phyloP scores from a whole-genome alignment of 2,888 invertebrate species.

The Seladonia tumulorum region DNA sequence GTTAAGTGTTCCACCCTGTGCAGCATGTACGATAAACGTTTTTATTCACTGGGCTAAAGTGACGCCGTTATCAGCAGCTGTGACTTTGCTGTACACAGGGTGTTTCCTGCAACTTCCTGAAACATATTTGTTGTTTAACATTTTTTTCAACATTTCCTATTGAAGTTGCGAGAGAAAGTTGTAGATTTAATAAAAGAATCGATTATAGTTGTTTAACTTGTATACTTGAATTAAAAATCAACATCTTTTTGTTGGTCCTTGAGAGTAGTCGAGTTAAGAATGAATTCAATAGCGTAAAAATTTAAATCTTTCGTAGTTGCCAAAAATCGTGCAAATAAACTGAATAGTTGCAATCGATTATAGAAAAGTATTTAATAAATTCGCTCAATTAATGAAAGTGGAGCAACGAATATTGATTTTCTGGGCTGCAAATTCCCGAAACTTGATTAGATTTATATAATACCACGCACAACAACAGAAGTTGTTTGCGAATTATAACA shows the following conservation, averaged over 20 bases:
- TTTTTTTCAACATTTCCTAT: neutral
- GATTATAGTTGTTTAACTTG: no score
- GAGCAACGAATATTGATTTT: neutral
- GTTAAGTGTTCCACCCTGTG: neutral
- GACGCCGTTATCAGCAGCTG: neutral
- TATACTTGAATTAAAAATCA: neutral
- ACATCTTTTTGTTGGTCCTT: neutral
- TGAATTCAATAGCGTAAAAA: neutral
- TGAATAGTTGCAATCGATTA: neutral
- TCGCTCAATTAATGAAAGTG: neutral
- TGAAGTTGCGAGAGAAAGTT: no score
- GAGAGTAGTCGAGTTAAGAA: neutral
- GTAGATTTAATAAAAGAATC: no score
- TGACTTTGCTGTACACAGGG: neutral
- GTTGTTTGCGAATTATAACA: neutral
- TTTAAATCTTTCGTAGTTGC: neutral
- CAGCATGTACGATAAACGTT: neutral
- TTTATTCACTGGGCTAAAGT: neutral
- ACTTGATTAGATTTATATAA: slow-evolving; percentile 1
- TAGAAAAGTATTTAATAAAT: neutral
- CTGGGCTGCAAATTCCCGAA: neutral
- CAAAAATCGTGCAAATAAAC: neutral
- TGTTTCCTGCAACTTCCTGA: neutral
- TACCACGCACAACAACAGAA: neutral
- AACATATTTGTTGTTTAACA: neutral